Percentiles rank a stretch among this genome's conserved stretches.
Evolutionary conservation across 2,888 invertebrate species (phyloP).

Genomic region (Sinotaia quadrata): DNA sequence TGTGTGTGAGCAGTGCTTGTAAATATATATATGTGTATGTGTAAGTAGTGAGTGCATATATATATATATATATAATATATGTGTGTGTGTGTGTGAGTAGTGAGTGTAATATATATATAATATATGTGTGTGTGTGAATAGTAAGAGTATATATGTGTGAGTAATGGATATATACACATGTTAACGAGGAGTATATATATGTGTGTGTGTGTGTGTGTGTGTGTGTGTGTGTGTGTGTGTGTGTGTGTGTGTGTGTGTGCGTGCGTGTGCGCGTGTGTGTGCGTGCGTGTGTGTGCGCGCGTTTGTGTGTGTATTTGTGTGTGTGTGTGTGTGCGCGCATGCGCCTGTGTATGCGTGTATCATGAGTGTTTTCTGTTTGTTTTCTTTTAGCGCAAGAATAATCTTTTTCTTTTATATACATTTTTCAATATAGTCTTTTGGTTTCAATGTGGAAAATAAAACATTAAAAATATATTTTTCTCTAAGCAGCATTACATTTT

Average conservation of each 20-base stretch:
- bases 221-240: constrained; percentile 1
- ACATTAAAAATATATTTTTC: too few species aligned
- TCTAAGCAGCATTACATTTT: too few species aligned
- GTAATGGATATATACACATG: too few species aligned
- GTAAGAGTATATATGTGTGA: neutral
- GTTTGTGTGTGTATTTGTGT: too few species aligned
- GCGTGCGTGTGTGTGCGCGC: neutral
- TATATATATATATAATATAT: neutral
- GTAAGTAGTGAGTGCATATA: too few species aligned
- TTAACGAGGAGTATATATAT: neutral
- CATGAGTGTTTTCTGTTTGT: neutral
- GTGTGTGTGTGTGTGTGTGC: neutral
- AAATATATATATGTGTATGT: too few species aligned
- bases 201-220: constrained; percentile 7
- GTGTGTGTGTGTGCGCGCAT: neutral
- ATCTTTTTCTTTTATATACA: too few species aligned
- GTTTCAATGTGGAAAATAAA: too few species aligned
- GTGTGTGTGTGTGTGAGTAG: constrained; percentile 1
- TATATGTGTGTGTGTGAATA: neutral
- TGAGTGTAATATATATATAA: neutral
- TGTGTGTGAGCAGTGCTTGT: neutral
- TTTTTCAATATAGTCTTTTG: too few species aligned
- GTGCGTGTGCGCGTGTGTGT: neutral
- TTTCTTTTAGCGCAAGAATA: too few species aligned
- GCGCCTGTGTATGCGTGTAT: neutral